Evolutionary conservation across 2,113 vertebrate genomes (phyloP).

Genomic region (Calonectris borealis): DNA sequence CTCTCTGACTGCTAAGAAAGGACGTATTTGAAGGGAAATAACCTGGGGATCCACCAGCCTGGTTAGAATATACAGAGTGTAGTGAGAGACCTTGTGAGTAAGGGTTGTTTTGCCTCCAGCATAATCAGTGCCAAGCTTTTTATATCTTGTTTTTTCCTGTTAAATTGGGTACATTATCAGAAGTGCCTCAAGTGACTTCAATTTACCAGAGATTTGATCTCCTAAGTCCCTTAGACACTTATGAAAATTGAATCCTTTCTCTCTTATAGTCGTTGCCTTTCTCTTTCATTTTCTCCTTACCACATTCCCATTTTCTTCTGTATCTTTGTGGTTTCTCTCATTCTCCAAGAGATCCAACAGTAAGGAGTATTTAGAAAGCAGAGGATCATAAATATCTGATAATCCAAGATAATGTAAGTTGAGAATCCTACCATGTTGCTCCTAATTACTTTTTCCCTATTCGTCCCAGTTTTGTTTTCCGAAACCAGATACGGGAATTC

Average conservation of each 20-base stretch:
- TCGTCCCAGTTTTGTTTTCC: background rate
- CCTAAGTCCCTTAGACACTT: background rate
- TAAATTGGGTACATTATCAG: background rate
- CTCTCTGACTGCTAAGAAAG: background rate
- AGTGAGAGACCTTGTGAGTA: background rate
- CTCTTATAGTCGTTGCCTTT: background rate
- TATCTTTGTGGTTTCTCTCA: background rate
- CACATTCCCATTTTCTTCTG: background rate
- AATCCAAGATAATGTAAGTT: background rate
- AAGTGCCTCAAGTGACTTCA: background rate
- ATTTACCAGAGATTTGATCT: background rate
- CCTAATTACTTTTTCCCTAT: background rate
- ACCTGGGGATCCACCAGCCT: background rate
- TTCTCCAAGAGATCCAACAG: background rate
- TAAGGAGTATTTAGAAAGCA: background rate
- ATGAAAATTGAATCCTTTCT: background rate
- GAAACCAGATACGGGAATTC: background rate
- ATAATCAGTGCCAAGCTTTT: background rate
- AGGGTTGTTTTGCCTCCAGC: background rate
- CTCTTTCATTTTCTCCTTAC: background rate
- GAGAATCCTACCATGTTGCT: background rate
- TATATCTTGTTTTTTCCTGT: background rate
- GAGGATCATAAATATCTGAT: background rate
- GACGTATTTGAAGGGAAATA: background rate
- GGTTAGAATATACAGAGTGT: background rate